Conservation (phyloP, 2,888 invertebrate genomes). For the Melieria picta region DNA sequence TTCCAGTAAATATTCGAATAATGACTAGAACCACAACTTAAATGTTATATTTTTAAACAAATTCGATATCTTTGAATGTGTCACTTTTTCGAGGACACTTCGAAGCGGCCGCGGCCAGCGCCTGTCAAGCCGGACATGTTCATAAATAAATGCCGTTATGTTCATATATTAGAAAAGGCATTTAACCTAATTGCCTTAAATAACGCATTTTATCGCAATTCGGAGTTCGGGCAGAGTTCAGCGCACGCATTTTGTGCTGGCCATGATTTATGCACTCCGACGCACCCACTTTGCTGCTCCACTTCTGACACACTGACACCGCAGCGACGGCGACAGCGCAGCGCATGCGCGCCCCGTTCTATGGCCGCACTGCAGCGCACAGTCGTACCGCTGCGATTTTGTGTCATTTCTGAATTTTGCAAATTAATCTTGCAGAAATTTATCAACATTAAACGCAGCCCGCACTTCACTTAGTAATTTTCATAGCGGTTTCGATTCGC, state of each 20-base stretch:
- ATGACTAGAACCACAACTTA: no score
- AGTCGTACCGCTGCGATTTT: neutral
- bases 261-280: constrained; percentile 26
- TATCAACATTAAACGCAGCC: neutral
- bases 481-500: neutral
- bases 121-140: no score
- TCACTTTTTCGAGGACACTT: no score
- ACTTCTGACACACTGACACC: neutral
- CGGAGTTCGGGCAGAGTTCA: constrained; percentile 16
- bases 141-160: no score
- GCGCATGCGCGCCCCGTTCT: no score
- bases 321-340: neutral
- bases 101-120: no score
- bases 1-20: no score
- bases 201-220: neutral
- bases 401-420: neutral
- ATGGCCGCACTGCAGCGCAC: no score
- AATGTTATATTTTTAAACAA: no score
- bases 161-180: no score
- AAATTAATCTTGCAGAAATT: neutral
- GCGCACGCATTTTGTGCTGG: constrained; percentile 29
- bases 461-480: neutral
- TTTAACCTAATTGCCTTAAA: no score
- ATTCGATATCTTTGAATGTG: no score
- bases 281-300: neutral